These are phyloP conservation scores for Altica lythri DNA, from an alignment of 2,888 invertebrate genomes.

Conservation along the genomic window DNA sequence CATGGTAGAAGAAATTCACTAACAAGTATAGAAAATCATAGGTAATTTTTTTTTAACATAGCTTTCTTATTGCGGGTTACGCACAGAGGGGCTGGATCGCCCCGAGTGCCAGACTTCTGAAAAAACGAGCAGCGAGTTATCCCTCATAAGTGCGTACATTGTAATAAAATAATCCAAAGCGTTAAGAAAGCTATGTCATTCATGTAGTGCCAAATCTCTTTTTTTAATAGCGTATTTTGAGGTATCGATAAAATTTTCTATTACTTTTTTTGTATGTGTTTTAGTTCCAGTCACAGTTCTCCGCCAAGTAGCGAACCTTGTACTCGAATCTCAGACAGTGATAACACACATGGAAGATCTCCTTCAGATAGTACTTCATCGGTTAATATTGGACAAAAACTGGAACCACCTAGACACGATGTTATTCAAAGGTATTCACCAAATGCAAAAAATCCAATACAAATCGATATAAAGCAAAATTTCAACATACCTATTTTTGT, in stretches of 20 bases:
- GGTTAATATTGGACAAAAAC: slow-evolving; percentile 31
- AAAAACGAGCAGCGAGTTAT: too few species aligned
- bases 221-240: too few species aligned
- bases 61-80: too few species aligned
- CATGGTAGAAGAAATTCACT: slow-evolving; percentile 47
- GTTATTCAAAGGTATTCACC: slow-evolving; percentile 39
- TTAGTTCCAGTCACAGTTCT: slow-evolving; percentile 53
- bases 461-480: slow-evolving; percentile 45
- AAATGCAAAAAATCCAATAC: slow-evolving; percentile 27
- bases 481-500: slow-evolving; percentile 86
- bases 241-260: too few species aligned
- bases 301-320: slow-evolving; percentile 53
- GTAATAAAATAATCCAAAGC: too few species aligned
- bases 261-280: slow-evolving; percentile 13
- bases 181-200: too few species aligned
- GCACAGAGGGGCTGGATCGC: too few species aligned
- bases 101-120: too few species aligned
- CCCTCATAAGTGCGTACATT: too few species aligned
- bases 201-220: too few species aligned
- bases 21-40: slow-evolving; percentile 59
- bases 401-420: slow-evolving; percentile 39
- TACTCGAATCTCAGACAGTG: slow-evolving; percentile 52
- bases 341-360: slow-evolving; percentile 44
- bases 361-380: slow-evolving; percentile 49
- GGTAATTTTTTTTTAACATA: slow-evolving; percentile 43